phyloP scores from a whole-genome alignment of 2,888 invertebrate genomes.

The Drosophila setosimentum region DNA sequence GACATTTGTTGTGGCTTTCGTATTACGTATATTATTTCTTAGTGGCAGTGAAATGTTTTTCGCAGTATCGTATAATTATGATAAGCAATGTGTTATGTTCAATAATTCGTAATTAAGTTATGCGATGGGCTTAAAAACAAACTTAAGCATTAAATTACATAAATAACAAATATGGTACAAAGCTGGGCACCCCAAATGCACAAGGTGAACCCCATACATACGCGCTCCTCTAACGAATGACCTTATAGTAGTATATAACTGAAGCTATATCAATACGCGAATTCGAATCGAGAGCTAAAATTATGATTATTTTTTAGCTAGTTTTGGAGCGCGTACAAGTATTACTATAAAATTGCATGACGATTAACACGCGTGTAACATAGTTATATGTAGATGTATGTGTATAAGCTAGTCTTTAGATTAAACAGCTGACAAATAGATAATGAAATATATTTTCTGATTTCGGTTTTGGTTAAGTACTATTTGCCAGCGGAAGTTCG shows the following conservation, averaged over 20 bases:
- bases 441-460: background rate
- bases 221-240: background rate
- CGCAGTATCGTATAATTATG: background rate
- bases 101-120: slow-evolving; percentile 6
- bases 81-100: background rate
- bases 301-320: slow-evolving; percentile 1
- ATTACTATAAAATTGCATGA: slow-evolving; percentile 1
- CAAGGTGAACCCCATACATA: background rate
- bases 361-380: slow-evolving; percentile 16
- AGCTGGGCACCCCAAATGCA: slow-evolving; percentile 10
- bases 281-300: background rate
- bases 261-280: background rate
- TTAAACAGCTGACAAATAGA: slow-evolving; percentile 16
- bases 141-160: slow-evolving; percentile 38
- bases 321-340: background rate
- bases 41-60: slow-evolving; percentile 1
- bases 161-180: slow-evolving; percentile 58
- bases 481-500: slow-evolving; percentile 20
- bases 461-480: background rate
- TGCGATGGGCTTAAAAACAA: slow-evolving; percentile 7
- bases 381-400: background rate
- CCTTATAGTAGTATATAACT: background rate
- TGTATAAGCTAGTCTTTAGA: slow-evolving; percentile 30
- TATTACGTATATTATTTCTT: background rate
- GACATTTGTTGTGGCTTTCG: background rate